These are phyloP conservation scores for Pangasius sanitwongsei DNA, from an alignment of 2,797 vertebrate species.

Conservation along the genomic window DNA sequence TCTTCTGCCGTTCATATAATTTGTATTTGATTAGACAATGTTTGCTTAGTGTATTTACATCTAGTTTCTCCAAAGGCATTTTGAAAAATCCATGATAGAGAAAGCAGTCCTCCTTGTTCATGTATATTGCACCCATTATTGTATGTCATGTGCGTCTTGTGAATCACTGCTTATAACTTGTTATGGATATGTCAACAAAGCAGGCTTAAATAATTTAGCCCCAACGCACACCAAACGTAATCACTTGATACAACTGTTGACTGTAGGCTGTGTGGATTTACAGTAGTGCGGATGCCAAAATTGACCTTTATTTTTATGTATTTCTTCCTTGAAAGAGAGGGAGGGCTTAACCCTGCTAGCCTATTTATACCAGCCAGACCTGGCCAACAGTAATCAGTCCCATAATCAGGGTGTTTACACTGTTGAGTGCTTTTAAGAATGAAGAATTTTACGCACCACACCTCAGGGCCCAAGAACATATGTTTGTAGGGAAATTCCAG, in stretches of 20 bases:
- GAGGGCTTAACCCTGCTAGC: not conserved
- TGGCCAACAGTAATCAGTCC: slow-evolving; percentile 3
- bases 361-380: not conserved
- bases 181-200: not conserved
- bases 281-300: not conserved
- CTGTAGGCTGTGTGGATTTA: not conserved
- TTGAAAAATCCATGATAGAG: not conserved
- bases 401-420: slow-evolving; percentile 29
- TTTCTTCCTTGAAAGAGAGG: not conserved
- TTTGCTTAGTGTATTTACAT: not conserved
- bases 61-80: not conserved
- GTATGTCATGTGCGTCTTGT: not conserved
- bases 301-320: not conserved
- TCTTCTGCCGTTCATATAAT: not conserved
- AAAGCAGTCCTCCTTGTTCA: not conserved
- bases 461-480: not conserved
- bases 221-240: not conserved
- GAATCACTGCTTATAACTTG: not conserved
- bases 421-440: not conserved
- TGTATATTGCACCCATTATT: not conserved
- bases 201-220: not conserved
- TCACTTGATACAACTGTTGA: not conserved
- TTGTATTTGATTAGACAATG: not conserved
- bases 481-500: not conserved
- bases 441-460: slow-evolving; percentile 6